Evolutionary conservation across 2,888 invertebrate species (phyloP), one percentile per base, ranked within the genome.

Genomic region (Caenorhabditis afra): DNA sequence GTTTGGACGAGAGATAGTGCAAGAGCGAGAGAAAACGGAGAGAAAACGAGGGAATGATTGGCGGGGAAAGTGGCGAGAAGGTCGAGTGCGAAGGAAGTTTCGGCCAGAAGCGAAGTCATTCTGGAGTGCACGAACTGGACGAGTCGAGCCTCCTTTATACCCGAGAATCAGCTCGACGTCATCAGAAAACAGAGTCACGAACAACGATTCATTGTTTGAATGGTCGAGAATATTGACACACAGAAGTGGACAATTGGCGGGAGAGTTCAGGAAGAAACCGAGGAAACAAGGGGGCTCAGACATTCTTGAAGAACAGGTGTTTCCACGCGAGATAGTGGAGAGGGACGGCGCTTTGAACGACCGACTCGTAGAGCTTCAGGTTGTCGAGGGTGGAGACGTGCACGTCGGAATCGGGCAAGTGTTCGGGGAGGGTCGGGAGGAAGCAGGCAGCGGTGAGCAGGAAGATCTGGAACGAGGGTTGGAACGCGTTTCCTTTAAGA

Each of bases 301-400:
- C 49, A n/a, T 71, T 29, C 23, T 57, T 62, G 47, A 71, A 71
- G 16, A 71, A 71, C 7, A 71, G 14, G 47, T 71, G 71, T 41
- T 71, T 71, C 71, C 71, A 71, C 0, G 71, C 62, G 35, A 71
- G 55, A 49, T 71, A 71, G 39, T 71, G 71, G 14, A 71, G n/a
- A n/a, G 71, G 71, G 10, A 71, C 39, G 10, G 62, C 71, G 55
- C 71, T 62, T 23, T 62, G 71, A 18, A 71, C 29, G 5, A 71
- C 71, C 0, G 71, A 71, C 41, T 71, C 71, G 57, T 62, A 71
- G 37, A 71, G 52, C 29, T 71, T 71, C 49, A 71, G 35, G n/a
- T 62, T 71, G 39, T 71, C 71, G 37, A 71, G 41, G 12, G 71
- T 62, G 57, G 22, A 71, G 16, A 41, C 49, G 29, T 41, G 45